phyloP scores from a whole-genome alignment of 2,113 vertebrate genomes.

The Anoura caudifer region DNA sequence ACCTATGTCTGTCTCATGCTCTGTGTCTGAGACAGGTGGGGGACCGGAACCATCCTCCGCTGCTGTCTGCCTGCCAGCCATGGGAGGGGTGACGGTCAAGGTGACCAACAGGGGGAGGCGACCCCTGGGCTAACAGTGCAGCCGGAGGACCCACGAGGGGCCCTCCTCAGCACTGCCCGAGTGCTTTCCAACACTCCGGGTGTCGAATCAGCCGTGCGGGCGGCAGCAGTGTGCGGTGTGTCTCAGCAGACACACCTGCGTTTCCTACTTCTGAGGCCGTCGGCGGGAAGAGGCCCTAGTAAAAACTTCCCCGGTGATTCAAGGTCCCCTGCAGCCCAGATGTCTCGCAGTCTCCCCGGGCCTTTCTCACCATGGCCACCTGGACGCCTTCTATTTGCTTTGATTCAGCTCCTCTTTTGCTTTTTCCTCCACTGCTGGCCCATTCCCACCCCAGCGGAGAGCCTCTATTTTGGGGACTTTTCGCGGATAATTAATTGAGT shows the following conservation, averaged over 20 bases:
- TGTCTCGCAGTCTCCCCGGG: background rate
- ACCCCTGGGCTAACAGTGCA: background rate
- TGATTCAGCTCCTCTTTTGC: conserved; percentile 15
- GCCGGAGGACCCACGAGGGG: fast-evolving
- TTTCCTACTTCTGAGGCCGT: background rate
- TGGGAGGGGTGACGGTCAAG: background rate
- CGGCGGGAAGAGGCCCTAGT: background rate
- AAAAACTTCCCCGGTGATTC: conserved; percentile 17
- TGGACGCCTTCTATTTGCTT: conserved; percentile 57
- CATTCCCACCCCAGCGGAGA: conserved; percentile 54
- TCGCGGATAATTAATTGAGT: conserved; percentile 74
- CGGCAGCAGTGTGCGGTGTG: background rate
- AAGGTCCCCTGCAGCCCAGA: background rate
- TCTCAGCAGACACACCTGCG: conserved; percentile 11
- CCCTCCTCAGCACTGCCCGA: background rate
- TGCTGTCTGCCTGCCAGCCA: background rate
- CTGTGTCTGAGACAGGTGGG: background rate
- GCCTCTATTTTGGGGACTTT: conserved; percentile 72
- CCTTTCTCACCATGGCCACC: conserved; percentile 14
- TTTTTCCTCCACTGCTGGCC: conserved; percentile 50
- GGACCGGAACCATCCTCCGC: background rate
- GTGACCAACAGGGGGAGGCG: background rate
- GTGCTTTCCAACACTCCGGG: background rate
- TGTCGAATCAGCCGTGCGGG: background rate
- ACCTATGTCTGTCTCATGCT: background rate